Evolutionary conservation across 2,113 vertebrate genomes (phyloP).

Genomic region (Carassius gibelio): DNA sequence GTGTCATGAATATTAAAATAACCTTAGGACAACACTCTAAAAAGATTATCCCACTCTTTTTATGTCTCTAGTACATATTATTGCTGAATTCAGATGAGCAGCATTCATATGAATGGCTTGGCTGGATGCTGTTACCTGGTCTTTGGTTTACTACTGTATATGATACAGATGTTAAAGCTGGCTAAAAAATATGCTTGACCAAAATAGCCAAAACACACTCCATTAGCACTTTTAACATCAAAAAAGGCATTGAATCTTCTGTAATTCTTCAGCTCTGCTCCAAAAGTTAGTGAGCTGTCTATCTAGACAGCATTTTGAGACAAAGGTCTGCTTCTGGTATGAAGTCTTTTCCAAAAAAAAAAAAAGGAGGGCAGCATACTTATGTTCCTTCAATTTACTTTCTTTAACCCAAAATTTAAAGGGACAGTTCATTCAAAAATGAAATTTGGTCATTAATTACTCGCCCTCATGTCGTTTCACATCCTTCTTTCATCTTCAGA

Average conservation of each 20-base stretch:
- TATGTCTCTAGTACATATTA: not conserved
- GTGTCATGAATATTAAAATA: slow-evolving; percentile 3
- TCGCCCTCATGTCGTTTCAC: not conserved
- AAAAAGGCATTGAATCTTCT: not conserved
- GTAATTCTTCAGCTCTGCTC: not conserved
- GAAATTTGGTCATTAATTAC: not conserved
- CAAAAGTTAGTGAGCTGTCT: not conserved
- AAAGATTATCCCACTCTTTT: not conserved
- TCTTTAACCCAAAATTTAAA: not conserved
- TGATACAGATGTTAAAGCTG: not conserved
- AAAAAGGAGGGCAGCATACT: too few species aligned
- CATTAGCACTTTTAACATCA: not conserved
- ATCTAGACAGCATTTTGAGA: not conserved
- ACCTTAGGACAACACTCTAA: not conserved
- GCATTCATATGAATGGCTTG: not conserved
- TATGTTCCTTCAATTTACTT: not conserved
- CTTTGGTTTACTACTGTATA: not conserved
- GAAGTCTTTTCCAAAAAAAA: not conserved
- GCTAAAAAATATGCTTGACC: not conserved
- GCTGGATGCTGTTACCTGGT: not conserved
- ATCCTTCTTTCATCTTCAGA: too few species aligned
- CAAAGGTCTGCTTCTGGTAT: not conserved
- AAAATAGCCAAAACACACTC: not conserved
- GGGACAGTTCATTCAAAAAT: not conserved
- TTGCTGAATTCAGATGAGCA: not conserved